phyloP scores from a whole-genome alignment of 2,797 vertebrate species.

The Rhinella marina region DNA sequence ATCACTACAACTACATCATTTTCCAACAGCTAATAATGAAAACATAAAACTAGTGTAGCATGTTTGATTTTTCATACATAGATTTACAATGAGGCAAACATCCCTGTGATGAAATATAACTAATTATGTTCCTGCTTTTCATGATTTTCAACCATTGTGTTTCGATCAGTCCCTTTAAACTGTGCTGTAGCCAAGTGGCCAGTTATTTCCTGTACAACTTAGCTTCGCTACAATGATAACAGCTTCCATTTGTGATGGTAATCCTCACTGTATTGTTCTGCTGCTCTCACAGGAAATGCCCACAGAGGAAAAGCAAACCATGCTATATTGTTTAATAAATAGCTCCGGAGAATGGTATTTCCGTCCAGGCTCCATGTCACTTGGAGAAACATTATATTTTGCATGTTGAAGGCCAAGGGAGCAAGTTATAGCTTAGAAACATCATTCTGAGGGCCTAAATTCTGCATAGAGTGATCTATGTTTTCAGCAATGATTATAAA shows the following conservation, averaged over 20 bases:
- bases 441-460: neutral
- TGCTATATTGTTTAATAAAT: slow-evolving; percentile 52
- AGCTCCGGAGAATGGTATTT: slow-evolving; percentile 46
- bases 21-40: neutral
- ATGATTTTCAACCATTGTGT: neutral
- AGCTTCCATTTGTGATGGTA: slow-evolving; percentile 37
- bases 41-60: no score
- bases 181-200: neutral
- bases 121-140: neutral
- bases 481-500: slow-evolving; percentile 29
- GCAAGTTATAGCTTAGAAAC: neutral
- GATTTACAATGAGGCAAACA: neutral
- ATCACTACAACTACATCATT: neutral
- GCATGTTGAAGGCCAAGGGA: slow-evolving; percentile 12
- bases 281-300: slow-evolving; percentile 49
- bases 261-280: slow-evolving; percentile 38
- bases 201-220: neutral
- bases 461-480: slow-evolving; percentile 5
- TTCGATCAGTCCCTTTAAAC: neutral
- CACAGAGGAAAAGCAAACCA: slow-evolving; percentile 31
- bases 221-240: slow-evolving; percentile 25
- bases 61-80: neutral
- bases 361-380: slow-evolving; percentile 6
- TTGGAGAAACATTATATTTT: slow-evolving; percentile 2
- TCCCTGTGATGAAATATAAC: neutral